Evolutionary conservation across 1,140 invertebrate genomes (phyloP).

Genomic region (Mamestra configurata): DNA sequence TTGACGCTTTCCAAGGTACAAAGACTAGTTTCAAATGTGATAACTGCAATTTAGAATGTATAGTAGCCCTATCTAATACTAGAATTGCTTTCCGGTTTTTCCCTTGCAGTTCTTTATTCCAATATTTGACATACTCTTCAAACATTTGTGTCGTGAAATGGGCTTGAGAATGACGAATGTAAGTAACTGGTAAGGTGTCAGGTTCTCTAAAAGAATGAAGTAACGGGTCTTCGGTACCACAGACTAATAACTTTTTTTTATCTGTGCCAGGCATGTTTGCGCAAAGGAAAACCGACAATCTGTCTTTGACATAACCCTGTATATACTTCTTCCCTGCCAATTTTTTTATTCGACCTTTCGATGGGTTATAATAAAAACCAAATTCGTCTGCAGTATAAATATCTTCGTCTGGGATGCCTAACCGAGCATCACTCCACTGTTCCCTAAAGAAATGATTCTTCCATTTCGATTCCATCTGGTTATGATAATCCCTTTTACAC

Average conservation of each 20-base stretch:
- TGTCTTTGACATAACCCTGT: conserved; percentile 59
- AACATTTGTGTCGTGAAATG: conserved; percentile 66
- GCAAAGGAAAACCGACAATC: conserved; percentile 61
- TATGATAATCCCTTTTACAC: conserved; percentile 56
- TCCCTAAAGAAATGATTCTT: conserved; percentile 61
- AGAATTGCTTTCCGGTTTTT: conserved; percentile 56
- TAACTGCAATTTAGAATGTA: conserved; percentile 61
- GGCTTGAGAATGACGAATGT: conserved; percentile 59
- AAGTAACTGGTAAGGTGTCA: conserved; percentile 59
- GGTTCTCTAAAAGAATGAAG: conserved; percentile 56
- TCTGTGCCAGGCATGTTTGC: conserved; percentile 58
- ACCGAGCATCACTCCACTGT: conserved; percentile 58
- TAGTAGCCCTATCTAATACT: conserved; percentile 59
- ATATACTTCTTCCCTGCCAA: conserved; percentile 62
- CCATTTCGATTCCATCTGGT: conserved; percentile 57
- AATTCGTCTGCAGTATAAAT: conserved; percentile 65
- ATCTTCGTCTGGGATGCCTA: conserved; percentile 59
- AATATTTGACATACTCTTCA: conserved; percentile 64
- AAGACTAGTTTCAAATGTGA: conserved; percentile 63
- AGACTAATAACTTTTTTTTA: conserved; percentile 60
- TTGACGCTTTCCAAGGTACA: conserved; percentile 62
- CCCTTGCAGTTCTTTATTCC: conserved; percentile 57
- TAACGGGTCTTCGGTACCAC: conserved; percentile 61
- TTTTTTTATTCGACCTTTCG: conserved; percentile 61
- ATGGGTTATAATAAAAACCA: conserved; percentile 62